A percentile compares a stretch with the other conserved stretches of the same genome.
phyloP scores from a whole-genome alignment of 1,140 invertebrate species.

The Drosophila pandora region DNA sequence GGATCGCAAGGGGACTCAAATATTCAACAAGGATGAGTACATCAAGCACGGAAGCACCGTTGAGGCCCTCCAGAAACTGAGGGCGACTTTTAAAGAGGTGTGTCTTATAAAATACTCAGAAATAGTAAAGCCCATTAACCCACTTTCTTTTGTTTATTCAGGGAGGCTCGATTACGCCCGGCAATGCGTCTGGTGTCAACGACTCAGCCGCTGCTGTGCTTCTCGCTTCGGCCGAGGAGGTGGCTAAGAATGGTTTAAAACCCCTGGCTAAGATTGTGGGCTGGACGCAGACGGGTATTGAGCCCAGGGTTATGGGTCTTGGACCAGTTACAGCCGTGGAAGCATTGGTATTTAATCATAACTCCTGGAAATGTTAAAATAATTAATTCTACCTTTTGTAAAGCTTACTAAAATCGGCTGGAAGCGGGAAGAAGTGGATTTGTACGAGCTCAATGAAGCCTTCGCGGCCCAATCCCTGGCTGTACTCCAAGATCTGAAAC shows the following conservation, averaged over 20 bases:
- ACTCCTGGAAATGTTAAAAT: not conserved
- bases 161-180: conserved; percentile 90
- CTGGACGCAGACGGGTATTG: conserved; percentile 88
- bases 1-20: conserved; percentile 84
- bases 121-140: not conserved
- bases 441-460: conserved; percentile 95
- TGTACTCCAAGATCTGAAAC: conserved; percentile 87
- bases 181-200: conserved; percentile 93
- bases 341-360: conserved; percentile 85
- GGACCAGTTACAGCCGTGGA: conserved; percentile 89
- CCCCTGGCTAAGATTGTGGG: conserved; percentile 88
- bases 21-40: conserved; percentile 88
- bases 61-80: conserved; percentile 87
- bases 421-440: conserved; percentile 92
- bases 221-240: conserved; percentile 87
- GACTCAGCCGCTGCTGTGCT: conserved; percentile 94
- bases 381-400: not conserved
- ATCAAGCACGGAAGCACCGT: conserved; percentile 87
- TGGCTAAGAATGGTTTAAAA: conserved; percentile 83
- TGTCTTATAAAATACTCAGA: not conserved
- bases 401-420: conserved; percentile 91
- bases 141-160: conserved; percentile 14
- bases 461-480: conserved; percentile 91
- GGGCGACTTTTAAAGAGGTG: conserved; percentile 86
- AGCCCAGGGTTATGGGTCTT: conserved; percentile 91